Evolutionary conservation across 1,140 invertebrate species (phyloP), one percentile per base, ranked within the genome.

Genomic region (Heliconius congener): DNA sequence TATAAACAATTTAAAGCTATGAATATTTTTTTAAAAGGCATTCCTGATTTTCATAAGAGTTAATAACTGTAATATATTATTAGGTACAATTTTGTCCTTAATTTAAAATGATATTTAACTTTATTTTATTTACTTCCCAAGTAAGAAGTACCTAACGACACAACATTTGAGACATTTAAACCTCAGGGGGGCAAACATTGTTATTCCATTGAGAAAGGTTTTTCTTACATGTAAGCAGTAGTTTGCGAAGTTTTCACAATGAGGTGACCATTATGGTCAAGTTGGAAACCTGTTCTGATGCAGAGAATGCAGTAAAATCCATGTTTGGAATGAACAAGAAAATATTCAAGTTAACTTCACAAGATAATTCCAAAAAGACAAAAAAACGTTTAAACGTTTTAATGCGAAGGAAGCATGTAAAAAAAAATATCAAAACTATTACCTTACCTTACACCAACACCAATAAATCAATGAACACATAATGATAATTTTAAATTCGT

Each of bases 391-490:
- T 23, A 34, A 37, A 37, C 34, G 46, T 55, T 77, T 82, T 88
- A 83, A 88, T 89, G 87, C 87, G 88, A 90, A 86, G 86, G 85
- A 85, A 86, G 55, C 81, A 81, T 79, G 81, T 89, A 30, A 11
- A 30, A 87, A 88, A 88, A 89, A 90, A 88, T 92, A 90, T 90
- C 90, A 90, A 89, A 93, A 92, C 90, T 60, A 9, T 27, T 23
- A 3, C 3, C 13, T 27, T 66, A 2, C n/a, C 57, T 0, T 30
- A n/a, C 23, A 60, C 11, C n/a, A 57, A 18, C 2, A 0, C 8
- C 2, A 9, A 57, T 9, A 9, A 23, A 23, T 57, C 55, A 57
- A n/a, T 57, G n/a, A 57, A 23, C n/a, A 57, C 8, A 3, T 57
- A 23, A 55, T 55, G 18, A 55, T 19, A 55, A 19, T 55, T 18